Percentiles rank a stretch among this genome's conserved stretches.
These are phyloP conservation scores for Pogoniulus pusillus DNA, from an alignment of 2,797 vertebrate genomes.

Conservation along the genomic window DNA sequence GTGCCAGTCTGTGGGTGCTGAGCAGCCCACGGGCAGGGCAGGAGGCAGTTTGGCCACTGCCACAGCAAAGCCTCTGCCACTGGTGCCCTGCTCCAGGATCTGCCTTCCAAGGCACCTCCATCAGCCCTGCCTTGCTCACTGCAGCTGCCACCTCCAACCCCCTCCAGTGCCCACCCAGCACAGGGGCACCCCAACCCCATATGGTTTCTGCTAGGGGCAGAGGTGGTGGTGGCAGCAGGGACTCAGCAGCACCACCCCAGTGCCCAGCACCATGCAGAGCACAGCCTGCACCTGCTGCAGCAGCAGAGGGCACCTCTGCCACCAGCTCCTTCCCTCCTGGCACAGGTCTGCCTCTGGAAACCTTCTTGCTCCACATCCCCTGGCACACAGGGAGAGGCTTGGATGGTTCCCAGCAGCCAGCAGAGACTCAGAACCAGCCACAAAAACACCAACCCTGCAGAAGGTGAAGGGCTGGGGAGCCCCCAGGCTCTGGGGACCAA, in stretches of 20 bases:
- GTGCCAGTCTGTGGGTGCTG: not conserved
- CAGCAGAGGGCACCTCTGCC: too few species aligned
- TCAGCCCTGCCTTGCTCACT: not conserved
- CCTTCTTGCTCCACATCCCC: not conserved
- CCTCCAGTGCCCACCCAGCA: not conserved
- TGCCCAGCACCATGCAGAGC: fast-evolving
- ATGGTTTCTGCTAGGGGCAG: not conserved
- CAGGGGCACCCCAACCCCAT: fast-evolving
- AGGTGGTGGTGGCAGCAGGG: not conserved
- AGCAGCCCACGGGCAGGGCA: not conserved
- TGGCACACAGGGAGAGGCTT: not conserved
- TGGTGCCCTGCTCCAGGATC: not conserved
- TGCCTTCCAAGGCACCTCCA: not conserved
- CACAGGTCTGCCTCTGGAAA: not conserved
- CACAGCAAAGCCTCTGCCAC: not conserved
- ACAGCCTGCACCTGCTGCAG: too few species aligned
- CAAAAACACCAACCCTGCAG: not conserved
- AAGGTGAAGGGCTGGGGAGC: not conserved
- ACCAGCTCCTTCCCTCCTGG: not conserved
- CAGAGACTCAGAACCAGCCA: not conserved
- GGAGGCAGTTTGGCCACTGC: fast-evolving
- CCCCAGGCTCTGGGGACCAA: constrained; percentile 23
- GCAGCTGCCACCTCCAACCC: not conserved
- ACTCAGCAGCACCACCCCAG: not conserved
- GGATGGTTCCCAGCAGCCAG: not conserved